Percentiles rank a stretch among this genome's conserved stretches.
phyloP scores from a whole-genome alignment of 2,888 invertebrate genomes.

The Heliconius charithonia region DNA sequence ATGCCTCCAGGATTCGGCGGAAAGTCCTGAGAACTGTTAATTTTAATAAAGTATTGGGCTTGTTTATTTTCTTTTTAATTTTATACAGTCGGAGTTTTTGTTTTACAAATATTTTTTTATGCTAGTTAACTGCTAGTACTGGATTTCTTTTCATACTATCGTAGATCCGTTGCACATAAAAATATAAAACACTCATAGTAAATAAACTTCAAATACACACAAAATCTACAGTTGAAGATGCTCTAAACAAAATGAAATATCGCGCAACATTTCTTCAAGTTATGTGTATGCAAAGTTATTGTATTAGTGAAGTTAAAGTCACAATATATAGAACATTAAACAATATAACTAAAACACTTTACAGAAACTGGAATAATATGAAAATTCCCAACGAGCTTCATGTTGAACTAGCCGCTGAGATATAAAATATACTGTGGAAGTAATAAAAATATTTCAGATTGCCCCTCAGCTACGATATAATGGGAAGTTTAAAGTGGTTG shows the following conservation, averaged over 20 bases:
- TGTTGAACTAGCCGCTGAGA: constrained; percentile 27
- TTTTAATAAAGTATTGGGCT: too few species aligned
- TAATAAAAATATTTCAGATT: constrained; percentile 27
- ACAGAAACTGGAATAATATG: constrained; percentile 23
- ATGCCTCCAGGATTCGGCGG: too few species aligned
- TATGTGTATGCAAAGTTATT: constrained; percentile 12
- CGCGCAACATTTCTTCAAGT: not conserved
- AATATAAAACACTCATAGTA: too few species aligned
- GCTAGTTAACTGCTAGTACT: too few species aligned
- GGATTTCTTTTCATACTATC: too few species aligned
- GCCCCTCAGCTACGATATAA: constrained; percentile 17
- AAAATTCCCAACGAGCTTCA: constrained; percentile 23
- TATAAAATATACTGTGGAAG: constrained; percentile 27
- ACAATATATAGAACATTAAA: constrained; percentile 14
- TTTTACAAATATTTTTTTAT: too few species aligned
- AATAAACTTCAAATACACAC: too few species aligned
- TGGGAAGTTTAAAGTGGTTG: constrained; percentile 16
- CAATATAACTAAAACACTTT: constrained; percentile 25
- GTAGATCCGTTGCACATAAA: too few species aligned
- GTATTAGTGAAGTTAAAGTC: constrained; percentile 3
- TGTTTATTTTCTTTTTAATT: too few species aligned
- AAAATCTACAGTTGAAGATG: not conserved
- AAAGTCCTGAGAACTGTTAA: too few species aligned
- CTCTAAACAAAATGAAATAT: not conserved
- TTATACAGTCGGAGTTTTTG: too few species aligned